A percentile compares a stretch with the other conserved stretches of the same genome.
Conservation (phyloP, 2,888 invertebrate species). For the Candidula unifasciata region DNA sequence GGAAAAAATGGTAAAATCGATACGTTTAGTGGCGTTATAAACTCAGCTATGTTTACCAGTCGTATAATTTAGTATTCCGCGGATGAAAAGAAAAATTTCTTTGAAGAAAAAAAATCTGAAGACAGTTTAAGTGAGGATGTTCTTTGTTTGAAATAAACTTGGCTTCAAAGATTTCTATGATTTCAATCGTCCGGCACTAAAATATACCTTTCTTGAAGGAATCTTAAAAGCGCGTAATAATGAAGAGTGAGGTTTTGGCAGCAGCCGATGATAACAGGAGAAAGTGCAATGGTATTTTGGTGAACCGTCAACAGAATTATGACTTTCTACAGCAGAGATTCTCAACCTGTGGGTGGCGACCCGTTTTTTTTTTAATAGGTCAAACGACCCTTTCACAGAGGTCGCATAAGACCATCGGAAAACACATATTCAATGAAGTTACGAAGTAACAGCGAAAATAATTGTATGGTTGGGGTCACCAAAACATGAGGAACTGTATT, state of each 20-base stretch:
- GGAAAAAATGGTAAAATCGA: conserved; percentile 49
- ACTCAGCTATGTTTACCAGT: conserved; percentile 42
- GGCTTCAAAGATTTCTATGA: neutral
- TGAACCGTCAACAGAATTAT: neutral
- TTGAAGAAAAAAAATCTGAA: conserved; percentile 2
- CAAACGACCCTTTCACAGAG: too few relatives aligned
- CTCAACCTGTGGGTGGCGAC: too few relatives aligned
- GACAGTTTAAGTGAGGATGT: neutral
- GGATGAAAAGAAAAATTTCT: neutral
- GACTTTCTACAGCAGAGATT: too few relatives aligned
- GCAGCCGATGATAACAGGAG: neutral
- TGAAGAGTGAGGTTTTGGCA: neutral
- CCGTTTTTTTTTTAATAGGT: too few relatives aligned
- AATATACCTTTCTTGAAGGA: neutral
- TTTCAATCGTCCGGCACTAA: neutral
- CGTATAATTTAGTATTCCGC: conserved; percentile 30
- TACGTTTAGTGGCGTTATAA: conserved; percentile 48
- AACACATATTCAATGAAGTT: too few relatives aligned
- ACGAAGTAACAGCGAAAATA: too few relatives aligned
- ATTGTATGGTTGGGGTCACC: too few relatives aligned
- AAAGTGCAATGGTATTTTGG: neutral
- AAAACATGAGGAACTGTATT: too few relatives aligned
- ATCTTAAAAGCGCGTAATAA: neutral
- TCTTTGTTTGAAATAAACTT: neutral
- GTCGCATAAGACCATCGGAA: too few relatives aligned